Conservation (phyloP, 2,888 invertebrate genomes). For the Crossocerus cetratus region DNA sequence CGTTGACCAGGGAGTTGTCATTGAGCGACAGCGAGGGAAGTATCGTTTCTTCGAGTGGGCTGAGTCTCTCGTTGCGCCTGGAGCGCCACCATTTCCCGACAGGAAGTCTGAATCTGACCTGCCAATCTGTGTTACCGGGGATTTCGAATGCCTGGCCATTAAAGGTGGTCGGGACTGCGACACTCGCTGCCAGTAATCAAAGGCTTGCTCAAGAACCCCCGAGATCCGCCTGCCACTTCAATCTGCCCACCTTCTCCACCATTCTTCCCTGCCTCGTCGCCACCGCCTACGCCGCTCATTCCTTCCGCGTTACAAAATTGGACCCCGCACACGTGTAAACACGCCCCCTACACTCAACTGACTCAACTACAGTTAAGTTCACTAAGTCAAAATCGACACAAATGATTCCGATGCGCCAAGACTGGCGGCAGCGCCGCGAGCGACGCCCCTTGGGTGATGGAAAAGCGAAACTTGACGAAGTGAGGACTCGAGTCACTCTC, state of each 20-base stretch:
- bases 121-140: conserved; percentile 68
- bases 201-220: conserved; percentile 72
- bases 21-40: conserved; percentile 50
- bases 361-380: too few relatives aligned
- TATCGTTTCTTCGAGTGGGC: conserved; percentile 58
- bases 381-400: too few relatives aligned
- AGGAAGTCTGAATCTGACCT: conserved; percentile 66
- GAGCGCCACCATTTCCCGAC: conserved; percentile 69
- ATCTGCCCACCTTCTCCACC: background rate
- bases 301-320: too few relatives aligned
- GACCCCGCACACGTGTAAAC: too few relatives aligned
- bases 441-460: too few relatives aligned
- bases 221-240: conserved; percentile 46
- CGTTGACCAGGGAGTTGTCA: conserved; percentile 57
- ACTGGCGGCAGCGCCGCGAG: too few relatives aligned
- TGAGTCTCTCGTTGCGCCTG: conserved; percentile 63
- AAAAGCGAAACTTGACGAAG: too few relatives aligned
- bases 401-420: too few relatives aligned
- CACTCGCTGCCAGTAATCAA: conserved; percentile 72
- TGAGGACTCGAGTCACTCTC: too few relatives aligned
- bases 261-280: conserved; percentile 9
- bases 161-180: conserved; percentile 61
- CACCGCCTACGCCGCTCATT: too few relatives aligned
- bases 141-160: conserved; percentile 56
- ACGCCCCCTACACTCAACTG: too few relatives aligned